A percentile compares a stretch with the other conserved stretches of the same genome.
These are phyloP conservation scores for Drosophila auraria DNA, from an alignment of 1,140 invertebrate species.

Conservation along the genomic window DNA sequence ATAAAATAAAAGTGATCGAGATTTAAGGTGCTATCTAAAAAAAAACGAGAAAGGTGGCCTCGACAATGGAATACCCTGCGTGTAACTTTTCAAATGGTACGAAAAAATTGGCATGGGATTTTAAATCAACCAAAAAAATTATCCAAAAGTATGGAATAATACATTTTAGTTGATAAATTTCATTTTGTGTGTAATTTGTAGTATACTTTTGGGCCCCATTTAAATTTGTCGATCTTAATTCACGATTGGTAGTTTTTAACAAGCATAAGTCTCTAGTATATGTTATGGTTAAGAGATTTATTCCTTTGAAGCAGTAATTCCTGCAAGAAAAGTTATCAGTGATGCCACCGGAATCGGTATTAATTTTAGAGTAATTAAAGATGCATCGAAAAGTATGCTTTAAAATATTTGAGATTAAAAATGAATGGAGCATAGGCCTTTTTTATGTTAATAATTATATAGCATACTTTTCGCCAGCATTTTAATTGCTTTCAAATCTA, in stretches of 20 bases:
- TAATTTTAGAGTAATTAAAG: background rate
- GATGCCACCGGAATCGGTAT: background rate
- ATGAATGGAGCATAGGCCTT: no score
- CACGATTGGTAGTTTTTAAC: no score
- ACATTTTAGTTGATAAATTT: background rate
- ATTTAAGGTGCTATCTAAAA: constrained; percentile 5
- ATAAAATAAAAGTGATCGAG: constrained; percentile 6
- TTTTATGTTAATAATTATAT: background rate
- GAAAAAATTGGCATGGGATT: background rate
- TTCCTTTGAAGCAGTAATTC: background rate
- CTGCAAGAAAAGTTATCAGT: background rate
- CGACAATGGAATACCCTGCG: background rate
- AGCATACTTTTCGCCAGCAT: background rate
- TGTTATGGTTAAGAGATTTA: background rate
- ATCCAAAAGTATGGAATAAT: background rate
- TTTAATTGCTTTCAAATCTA: background rate
- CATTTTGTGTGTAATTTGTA: background rate
- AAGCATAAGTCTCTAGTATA: background rate
- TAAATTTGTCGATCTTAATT: background rate
- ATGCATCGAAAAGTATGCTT: background rate
- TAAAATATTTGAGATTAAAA: background rate
- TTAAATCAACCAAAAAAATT: no score
- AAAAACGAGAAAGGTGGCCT: background rate
- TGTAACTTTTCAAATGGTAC: no score
- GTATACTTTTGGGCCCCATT: background rate